Evolutionary conservation across 2,113 vertebrate genomes (phyloP).

Genomic region (Peromyscus maniculatus): DNA sequence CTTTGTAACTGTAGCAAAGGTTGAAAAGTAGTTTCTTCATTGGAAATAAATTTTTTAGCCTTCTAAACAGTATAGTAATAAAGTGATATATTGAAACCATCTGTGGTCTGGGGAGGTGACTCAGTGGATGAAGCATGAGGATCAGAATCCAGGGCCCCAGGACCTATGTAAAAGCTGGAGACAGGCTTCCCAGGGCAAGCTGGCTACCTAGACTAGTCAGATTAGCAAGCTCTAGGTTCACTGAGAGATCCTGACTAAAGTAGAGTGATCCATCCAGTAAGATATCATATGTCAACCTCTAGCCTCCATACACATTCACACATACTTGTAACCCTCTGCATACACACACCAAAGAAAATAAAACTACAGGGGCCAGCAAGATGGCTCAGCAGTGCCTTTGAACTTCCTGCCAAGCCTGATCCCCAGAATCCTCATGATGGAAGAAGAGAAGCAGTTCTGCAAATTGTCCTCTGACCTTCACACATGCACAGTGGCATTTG

Average conservation of each 20-base stretch:
- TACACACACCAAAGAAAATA: background rate
- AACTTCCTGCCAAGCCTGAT: background rate
- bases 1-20: constrained; percentile 66
- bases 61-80: constrained; percentile 30
- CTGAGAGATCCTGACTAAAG: background rate
- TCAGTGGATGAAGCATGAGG: background rate
- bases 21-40: constrained; percentile 32
- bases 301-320: background rate
- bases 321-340: background rate
- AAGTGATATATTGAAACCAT: background rate
- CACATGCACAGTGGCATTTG: background rate
- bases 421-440: background rate
- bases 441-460: background rate
- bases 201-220: background rate
- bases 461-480: background rate
- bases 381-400: background rate
- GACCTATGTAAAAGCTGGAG: background rate
- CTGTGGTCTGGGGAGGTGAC: background rate
- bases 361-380: background rate
- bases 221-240: background rate
- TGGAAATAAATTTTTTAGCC: background rate
- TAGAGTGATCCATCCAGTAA: background rate
- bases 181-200: background rate
- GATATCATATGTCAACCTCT: too few species aligned
- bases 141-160: background rate